Evolutionary conservation across 2,113 vertebrate genomes (phyloP).

Genomic region (Lathamus discolor): DNA sequence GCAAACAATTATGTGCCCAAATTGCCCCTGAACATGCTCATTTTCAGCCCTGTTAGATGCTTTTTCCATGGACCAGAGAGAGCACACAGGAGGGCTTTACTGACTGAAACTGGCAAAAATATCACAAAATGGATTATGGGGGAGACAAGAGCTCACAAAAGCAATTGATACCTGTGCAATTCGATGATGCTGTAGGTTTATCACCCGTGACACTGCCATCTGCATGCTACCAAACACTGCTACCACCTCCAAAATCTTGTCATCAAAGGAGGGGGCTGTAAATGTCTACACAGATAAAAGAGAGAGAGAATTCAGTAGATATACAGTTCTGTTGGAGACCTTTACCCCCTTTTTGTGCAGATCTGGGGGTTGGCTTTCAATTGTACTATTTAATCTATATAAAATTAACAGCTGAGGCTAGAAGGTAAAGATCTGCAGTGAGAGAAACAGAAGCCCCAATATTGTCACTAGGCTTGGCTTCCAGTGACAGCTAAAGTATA

Average conservation of each 20-base stretch:
- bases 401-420: not conserved
- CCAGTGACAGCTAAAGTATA: not conserved
- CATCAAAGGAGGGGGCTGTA: slow-evolving; percentile 93
- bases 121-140: not conserved
- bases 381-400: not conserved
- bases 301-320: not conserved
- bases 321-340: not conserved
- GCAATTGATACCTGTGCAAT: slow-evolving; percentile 87
- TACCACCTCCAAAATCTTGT: slow-evolving; percentile 97
- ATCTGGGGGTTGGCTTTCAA: not conserved
- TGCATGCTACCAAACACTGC: slow-evolving; percentile 98
- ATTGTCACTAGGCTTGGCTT: not conserved
- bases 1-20: not conserved
- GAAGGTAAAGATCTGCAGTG: not conserved
- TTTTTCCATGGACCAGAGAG: not conserved
- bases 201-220: slow-evolving; percentile 97
- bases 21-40: not conserved
- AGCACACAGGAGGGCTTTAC: not conserved
- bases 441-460: not conserved
- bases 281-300: slow-evolving; percentile 82
- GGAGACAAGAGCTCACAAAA: not conserved
- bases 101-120: not conserved
- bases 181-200: slow-evolving; percentile 94
- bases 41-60: not conserved
- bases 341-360: not conserved